phyloP scores from a whole-genome alignment of 2,888 invertebrate genomes.

The Polylopha cassiicola region DNA sequence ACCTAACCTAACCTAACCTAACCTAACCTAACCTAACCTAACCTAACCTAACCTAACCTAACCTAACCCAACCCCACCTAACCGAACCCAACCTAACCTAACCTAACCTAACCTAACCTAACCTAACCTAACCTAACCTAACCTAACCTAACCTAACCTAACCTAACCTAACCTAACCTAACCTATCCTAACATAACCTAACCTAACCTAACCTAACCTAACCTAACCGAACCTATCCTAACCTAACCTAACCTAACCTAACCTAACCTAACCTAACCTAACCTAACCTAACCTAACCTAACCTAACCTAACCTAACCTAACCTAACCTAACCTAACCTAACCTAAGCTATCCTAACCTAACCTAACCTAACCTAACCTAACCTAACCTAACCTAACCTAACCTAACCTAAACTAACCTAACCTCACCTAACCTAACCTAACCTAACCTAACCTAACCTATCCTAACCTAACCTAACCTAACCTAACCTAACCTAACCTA shows the following conservation, averaged over 20 bases:
- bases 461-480: constrained; percentile 13
- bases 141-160: constrained; percentile 14
- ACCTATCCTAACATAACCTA: constrained; percentile 13
- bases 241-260: constrained; percentile 17
- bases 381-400: constrained; percentile 13
- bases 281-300: constrained; percentile 19
- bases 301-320: constrained; percentile 19
- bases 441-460: constrained; percentile 14
- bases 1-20: constrained; percentile 15
- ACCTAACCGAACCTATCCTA: constrained; percentile 15
- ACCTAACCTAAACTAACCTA: constrained; percentile 12
- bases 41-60: constrained; percentile 14
- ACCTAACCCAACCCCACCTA: constrained; percentile 13
- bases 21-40: constrained; percentile 16
- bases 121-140: constrained; percentile 14
- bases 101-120: constrained; percentile 14
- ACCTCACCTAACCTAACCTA: constrained; percentile 12
- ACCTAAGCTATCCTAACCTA: constrained; percentile 15
- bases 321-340: constrained; percentile 19
- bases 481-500: constrained; percentile 5
- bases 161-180: constrained; percentile 14
- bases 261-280: constrained; percentile 19
- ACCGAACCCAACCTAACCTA: constrained; percentile 13
- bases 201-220: constrained; percentile 14
- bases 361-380: constrained; percentile 12